Base-by-base conservation (phyloP, 1,140 invertebrate species). In the Bombus confusus region DNA sequence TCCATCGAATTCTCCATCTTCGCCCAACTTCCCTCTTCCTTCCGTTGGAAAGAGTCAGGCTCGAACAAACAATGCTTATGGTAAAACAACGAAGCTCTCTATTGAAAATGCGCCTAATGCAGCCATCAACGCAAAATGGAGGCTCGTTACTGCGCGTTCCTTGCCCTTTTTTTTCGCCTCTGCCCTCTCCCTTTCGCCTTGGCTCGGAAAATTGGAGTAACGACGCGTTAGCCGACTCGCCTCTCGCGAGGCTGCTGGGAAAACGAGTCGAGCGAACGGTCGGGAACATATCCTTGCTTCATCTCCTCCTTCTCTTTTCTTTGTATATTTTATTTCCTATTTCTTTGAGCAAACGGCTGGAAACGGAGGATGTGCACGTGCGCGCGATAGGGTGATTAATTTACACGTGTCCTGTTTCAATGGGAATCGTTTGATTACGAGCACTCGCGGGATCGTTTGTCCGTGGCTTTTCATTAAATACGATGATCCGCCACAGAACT, bases 51-150 rank as follows among this genome's bases (percentile, higher is more conserved):
- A 31, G 25, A 39, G 39, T 6, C 18, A 28, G 59, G 28, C 9
- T 1, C 18, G 2, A 31, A 12, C 13, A 62, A 59, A 85, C 68
- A 85, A 79, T 72, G 83, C 43, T 81, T 66, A 74, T 74, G 69
- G 78, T 12, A 43, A 80, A 85, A 85, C 78, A 74, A 81, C 83
- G 31, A 12, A 18, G 22, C 43, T 34, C 15, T 52, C 69, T 34
- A 80, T 85, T 80, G 82, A 80, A 79, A 80, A 80, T 41, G 41
- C 77, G 52, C 31, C 57, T 85, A 85, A 85, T 80, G 83, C 77
- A 41, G 28, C 69, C 69, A 80, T 80, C 71, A 74, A 80, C 41
- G 72, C 69, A 59, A 85, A 80, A 80, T 43, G 77, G 78, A 13
- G 22, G 52, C 76, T 84, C 76, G 82, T 84, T 84, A 79, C 76